These are phyloP conservation scores for Brachypodius melanocephalos DNA, from an alignment of 2,113 vertebrate genomes.

Conservation along the genomic window DNA sequence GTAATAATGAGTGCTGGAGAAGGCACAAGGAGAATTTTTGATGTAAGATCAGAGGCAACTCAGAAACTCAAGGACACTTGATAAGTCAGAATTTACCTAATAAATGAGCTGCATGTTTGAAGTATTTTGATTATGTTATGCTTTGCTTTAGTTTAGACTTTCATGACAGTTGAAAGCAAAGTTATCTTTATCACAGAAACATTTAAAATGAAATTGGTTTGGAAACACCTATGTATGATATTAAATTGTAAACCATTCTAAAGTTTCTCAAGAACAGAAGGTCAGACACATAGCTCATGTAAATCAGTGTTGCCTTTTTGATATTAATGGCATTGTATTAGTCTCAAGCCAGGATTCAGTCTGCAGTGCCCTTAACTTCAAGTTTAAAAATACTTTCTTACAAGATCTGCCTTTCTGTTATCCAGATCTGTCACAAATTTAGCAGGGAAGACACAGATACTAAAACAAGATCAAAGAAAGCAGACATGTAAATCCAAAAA, in stretches of 20 bases:
- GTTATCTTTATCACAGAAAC: slow-evolving; percentile 24
- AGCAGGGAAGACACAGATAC: not conserved
- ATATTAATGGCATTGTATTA: not conserved
- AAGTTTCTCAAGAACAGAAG: slow-evolving; percentile 29
- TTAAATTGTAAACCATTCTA: slow-evolving; percentile 17
- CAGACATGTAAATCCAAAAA: not conserved
- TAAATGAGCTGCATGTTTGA: slow-evolving; percentile 39
- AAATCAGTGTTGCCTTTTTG: not conserved
- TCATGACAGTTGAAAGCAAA: slow-evolving; percentile 37
- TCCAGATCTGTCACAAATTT: not conserved
- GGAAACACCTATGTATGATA: not conserved
- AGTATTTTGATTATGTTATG: slow-evolving; percentile 22
- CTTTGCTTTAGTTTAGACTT: slow-evolving; percentile 22
- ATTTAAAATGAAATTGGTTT: slow-evolving; percentile 43
- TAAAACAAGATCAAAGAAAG: not conserved
- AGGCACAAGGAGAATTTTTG: slow-evolving; percentile 49
- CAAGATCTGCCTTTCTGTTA: not conserved
- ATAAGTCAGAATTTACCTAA: slow-evolving; percentile 63
- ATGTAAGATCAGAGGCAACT: slow-evolving; percentile 27
- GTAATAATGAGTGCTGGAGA: slow-evolving; percentile 35
- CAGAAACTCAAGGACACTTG: slow-evolving; percentile 24
- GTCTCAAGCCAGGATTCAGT: not conserved
- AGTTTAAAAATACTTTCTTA: not conserved
- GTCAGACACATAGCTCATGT: slow-evolving; percentile 11
- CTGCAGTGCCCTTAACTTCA: not conserved